Percentiles rank a stretch among this genome's conserved stretches.
Evolutionary conservation across 1,140 invertebrate genomes (phyloP).

Genomic region (Atta cephalotes): DNA sequence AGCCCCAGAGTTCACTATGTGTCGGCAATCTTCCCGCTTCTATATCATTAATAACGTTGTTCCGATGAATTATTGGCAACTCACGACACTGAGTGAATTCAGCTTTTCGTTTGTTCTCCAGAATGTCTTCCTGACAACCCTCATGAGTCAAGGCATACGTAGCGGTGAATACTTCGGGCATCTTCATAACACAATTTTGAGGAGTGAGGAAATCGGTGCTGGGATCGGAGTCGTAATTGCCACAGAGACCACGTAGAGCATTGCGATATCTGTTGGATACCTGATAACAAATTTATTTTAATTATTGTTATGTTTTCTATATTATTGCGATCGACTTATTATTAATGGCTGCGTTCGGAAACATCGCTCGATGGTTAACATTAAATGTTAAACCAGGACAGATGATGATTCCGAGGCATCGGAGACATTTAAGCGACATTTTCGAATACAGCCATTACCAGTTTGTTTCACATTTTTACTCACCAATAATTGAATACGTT

Average conservation of each 20-base stretch:
- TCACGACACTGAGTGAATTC: constrained; percentile 77
- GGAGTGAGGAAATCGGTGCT: constrained; percentile 88
- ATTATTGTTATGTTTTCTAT: background rate
- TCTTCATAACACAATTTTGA: constrained; percentile 85
- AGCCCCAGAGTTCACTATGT: constrained; percentile 36
- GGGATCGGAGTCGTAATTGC: constrained; percentile 86
- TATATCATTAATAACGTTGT: constrained; percentile 84
- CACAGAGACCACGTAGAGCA: constrained; percentile 89
- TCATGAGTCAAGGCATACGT: constrained; percentile 86
- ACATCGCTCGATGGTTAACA: no score
- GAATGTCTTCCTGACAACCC: constrained; percentile 78
- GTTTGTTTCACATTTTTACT: background rate
- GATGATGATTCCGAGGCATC: no score
- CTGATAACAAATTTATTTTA: constrained; percentile 53
- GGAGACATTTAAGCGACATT: no score
- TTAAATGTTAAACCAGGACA: no score
- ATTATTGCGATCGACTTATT: background rate
- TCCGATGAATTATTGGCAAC: constrained; percentile 72
- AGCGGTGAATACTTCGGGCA: constrained; percentile 86
- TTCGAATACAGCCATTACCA: background rate
- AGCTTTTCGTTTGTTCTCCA: constrained; percentile 79
- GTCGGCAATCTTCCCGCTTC: constrained; percentile 73
- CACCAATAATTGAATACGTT: constrained; percentile 68
- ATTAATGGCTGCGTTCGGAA: no score
- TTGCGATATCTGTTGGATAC: constrained; percentile 84